Conservation (phyloP, 2,888 invertebrate species). For the Liposcelis brunnea region DNA sequence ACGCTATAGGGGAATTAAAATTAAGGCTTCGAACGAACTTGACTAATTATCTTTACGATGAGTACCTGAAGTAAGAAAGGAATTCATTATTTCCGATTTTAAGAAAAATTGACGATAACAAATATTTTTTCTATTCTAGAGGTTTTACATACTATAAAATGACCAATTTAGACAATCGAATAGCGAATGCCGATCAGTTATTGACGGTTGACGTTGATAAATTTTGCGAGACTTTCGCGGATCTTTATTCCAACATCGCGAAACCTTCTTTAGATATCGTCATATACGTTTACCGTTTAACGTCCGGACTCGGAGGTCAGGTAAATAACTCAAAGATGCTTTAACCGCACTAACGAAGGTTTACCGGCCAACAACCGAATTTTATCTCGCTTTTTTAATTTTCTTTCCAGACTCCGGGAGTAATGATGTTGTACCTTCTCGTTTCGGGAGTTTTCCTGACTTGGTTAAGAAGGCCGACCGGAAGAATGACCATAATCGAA, state of each 20-base stretch:
- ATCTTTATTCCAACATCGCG: constrained; percentile 89
- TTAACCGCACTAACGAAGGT: background rate
- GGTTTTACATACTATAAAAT: constrained; percentile 95
- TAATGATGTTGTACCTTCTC: constrained; percentile 75
- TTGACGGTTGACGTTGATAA: constrained; percentile 93
- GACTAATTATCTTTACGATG: constrained; percentile 69
- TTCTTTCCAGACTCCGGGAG: constrained; percentile 60
- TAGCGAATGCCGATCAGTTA: constrained; percentile 90
- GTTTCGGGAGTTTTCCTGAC: constrained; percentile 77
- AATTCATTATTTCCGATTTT: background rate
- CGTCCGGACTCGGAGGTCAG: constrained; percentile 66
- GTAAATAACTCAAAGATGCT: no score
- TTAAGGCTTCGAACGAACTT: constrained; percentile 77
- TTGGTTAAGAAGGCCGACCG: constrained; percentile 72
- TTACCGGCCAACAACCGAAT: no score
- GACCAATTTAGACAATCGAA: constrained; percentile 85
- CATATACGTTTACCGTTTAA: constrained; percentile 81
- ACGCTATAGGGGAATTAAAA: constrained; percentile 65
- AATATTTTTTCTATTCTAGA: constrained; percentile 27
- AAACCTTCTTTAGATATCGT: constrained; percentile 91
- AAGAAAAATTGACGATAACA: background rate
- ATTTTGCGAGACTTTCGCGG: constrained; percentile 89
- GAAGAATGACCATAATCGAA: constrained; percentile 78
- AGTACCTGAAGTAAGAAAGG: constrained; percentile 86
- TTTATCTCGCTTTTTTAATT: no score